Conservation (phyloP, 2,113 vertebrate genomes). For the Lipophrys pholis region DNA sequence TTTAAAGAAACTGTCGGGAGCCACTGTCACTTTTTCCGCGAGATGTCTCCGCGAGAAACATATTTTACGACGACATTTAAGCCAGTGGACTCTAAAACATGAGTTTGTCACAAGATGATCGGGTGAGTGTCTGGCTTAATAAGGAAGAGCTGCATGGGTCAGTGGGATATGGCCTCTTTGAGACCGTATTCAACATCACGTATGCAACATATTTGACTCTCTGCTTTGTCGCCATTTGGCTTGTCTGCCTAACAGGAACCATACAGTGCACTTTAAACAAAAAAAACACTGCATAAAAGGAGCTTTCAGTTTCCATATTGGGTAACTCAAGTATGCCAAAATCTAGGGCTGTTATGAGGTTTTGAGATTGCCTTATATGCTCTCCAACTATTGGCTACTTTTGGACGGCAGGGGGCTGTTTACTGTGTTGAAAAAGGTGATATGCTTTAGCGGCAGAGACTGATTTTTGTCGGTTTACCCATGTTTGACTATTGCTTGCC, state of each 20-base stretch:
- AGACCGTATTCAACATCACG: background rate
- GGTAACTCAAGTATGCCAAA: constrained; percentile 30
- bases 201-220: background rate
- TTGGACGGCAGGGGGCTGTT: constrained; percentile 46
- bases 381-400: constrained; percentile 45
- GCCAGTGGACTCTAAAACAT: constrained; percentile 29
- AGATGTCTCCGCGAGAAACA: constrained; percentile 56
- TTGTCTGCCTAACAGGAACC: background rate
- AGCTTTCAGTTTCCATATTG: constrained; percentile 53
- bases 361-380: constrained; percentile 45
- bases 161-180: background rate
- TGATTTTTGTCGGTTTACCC: constrained; percentile 45
- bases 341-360: constrained; percentile 48
- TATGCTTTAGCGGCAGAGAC: constrained; percentile 38
- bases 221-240: background rate
- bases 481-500: constrained; percentile 59
- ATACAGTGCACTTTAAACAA: too few relatives aligned
- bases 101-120: background rate
- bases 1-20: constrained; percentile 58
- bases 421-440: constrained; percentile 52
- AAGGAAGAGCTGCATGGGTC: background rate
- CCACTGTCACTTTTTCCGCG: constrained; percentile 75
- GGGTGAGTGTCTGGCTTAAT: background rate
- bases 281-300: constrained; percentile 50
- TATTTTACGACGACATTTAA: constrained; percentile 50